These are phyloP conservation scores for Ellobium chinense DNA, from an alignment of 2,888 invertebrate species.

Conservation along the genomic window DNA sequence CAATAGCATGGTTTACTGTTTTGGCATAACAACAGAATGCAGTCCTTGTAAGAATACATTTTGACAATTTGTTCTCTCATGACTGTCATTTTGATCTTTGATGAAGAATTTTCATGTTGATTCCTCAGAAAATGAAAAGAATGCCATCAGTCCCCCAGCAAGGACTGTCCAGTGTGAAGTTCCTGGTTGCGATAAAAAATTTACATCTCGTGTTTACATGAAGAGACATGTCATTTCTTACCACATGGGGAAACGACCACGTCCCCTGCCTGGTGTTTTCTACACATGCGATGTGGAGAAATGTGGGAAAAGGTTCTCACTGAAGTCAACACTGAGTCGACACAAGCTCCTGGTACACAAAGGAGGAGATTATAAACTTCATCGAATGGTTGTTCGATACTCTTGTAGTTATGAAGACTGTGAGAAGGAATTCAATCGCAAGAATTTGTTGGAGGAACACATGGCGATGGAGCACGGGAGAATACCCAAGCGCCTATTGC, in stretches of 20 bases:
- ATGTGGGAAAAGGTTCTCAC: constrained; percentile 32
- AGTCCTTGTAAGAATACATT: too few relatives aligned
- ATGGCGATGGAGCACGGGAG: constrained; percentile 24
- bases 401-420: constrained; percentile 16
- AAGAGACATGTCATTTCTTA: constrained; percentile 29
- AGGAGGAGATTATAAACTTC: constrained; percentile 34
- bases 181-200: constrained; percentile 21
- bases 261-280: constrained; percentile 19
- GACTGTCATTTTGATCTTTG: too few relatives aligned
- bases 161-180: constrained; percentile 32
- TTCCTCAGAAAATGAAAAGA: constrained; percentile 25
- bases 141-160: constrained; percentile 23
- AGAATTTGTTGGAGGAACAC: constrained; percentile 28
- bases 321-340: constrained; percentile 25
- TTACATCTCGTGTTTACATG: constrained; percentile 29
- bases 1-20: too few relatives aligned
- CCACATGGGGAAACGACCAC: constrained; percentile 16
- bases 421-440: constrained; percentile 24
- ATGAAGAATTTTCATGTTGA: background rate
- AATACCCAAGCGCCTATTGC: background rate
- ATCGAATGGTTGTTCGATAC: constrained; percentile 21
- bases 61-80: too few relatives aligned
- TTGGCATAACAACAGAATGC: too few relatives aligned
- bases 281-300: background rate
- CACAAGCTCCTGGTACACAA: constrained; percentile 37